Evolutionary conservation across 1,140 invertebrate genomes (phyloP).

Genomic region (Saccostrea glomerata): DNA sequence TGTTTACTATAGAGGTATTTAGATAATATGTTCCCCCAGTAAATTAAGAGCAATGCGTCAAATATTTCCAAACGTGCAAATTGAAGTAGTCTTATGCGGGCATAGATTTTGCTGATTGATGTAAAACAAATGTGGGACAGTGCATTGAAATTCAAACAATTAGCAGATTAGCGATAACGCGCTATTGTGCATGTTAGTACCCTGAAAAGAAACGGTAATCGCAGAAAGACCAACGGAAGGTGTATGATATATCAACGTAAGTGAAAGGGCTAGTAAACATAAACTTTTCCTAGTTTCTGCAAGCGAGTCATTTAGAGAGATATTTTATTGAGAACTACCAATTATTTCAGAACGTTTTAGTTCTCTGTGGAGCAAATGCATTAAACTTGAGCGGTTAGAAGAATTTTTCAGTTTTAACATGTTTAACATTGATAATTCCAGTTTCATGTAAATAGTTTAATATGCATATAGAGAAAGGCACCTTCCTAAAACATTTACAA

Average conservation of each 20-base stretch:
- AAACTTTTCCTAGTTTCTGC: background rate
- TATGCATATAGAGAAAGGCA: too few relatives aligned
- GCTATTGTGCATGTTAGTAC: background rate
- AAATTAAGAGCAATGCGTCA: background rate
- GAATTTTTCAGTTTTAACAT: too few relatives aligned
- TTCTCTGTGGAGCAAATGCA: too few relatives aligned
- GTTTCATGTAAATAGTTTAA: too few relatives aligned
- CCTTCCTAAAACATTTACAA: too few relatives aligned
- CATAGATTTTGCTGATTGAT: background rate
- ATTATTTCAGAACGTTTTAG: too few relatives aligned
- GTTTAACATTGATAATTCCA: too few relatives aligned
- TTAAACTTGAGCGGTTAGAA: too few relatives aligned
- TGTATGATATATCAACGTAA: background rate
- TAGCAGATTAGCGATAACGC: background rate
- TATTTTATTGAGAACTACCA: too few relatives aligned
- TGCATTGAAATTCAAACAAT: background rate
- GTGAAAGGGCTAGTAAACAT: background rate
- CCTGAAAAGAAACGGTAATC: background rate
- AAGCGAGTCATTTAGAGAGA: background rate
- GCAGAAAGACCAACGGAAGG: background rate
- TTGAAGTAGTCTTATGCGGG: background rate
- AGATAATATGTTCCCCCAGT: too few relatives aligned
- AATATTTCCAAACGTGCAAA: background rate
- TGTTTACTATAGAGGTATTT: background rate
- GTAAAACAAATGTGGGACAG: constrained; percentile 1